Conservation (phyloP, 2,113 vertebrate species). For the Scomber scombrus region DNA sequence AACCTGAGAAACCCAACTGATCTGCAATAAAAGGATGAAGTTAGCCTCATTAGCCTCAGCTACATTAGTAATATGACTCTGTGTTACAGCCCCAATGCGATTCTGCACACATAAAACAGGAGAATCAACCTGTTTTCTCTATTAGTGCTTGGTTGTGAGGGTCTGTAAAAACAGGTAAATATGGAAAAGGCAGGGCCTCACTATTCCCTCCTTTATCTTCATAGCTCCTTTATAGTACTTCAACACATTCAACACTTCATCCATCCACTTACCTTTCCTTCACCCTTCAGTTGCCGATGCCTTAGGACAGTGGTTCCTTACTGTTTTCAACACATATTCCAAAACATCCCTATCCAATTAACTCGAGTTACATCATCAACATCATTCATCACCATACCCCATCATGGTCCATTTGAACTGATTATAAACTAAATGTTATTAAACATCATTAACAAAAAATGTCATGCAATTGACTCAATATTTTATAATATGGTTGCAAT, state of each 20-base stretch:
- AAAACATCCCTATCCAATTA: neutral
- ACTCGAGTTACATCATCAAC: no score
- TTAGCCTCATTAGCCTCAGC: constrained; percentile 33
- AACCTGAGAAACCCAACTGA: constrained; percentile 28
- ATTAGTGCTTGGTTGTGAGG: constrained; percentile 2
- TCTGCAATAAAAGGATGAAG: neutral
- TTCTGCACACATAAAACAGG: neutral
- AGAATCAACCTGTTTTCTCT: constrained; percentile 51
- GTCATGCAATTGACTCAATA: no score
- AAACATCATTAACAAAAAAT: no score
- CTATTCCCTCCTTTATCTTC: constrained; percentile 12
- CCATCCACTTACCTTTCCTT: neutral
- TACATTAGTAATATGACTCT: constrained; percentile 16
- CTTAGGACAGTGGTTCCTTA: neutral
- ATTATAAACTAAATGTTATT: no score
- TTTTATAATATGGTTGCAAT: no score
- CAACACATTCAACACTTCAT: neutral
- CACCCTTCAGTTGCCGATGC: neutral
- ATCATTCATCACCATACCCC: no score
- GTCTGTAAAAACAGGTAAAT: constrained; percentile 17
- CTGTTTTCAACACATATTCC: neutral
- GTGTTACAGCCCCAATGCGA: constrained; percentile 17
- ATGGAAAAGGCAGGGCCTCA: neutral
- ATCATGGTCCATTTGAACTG: no score
- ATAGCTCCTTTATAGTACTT: constrained; percentile 4